Conservation (phyloP, 2,888 invertebrate species). For the Plebejus anna region DNA sequence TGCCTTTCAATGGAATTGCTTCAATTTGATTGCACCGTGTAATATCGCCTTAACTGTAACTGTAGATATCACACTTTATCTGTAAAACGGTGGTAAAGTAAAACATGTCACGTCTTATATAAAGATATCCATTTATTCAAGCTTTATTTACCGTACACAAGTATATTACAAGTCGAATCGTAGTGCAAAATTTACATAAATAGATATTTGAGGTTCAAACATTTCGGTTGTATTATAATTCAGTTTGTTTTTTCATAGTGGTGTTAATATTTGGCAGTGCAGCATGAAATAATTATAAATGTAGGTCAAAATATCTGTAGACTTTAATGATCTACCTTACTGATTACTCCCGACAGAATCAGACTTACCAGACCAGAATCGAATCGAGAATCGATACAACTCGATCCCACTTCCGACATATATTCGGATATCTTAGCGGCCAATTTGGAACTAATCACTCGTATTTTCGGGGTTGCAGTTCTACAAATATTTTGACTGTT, state of each 20-base stretch:
- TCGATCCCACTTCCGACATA: too few relatives aligned
- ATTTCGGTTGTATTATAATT: constrained; percentile 12
- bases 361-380: too few relatives aligned
- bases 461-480: too few relatives aligned
- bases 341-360: too few relatives aligned
- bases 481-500: not conserved
- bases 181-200: constrained; percentile 9
- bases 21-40: too few relatives aligned
- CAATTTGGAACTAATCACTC: too few relatives aligned
- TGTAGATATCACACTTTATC: too few relatives aligned
- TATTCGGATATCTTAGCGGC: too few relatives aligned
- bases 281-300: not conserved
- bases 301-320: not conserved
- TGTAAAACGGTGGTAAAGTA: not conserved
- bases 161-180: constrained; percentile 13
- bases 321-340: too few relatives aligned
- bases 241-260: not conserved
- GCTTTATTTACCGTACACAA: constrained; percentile 16
- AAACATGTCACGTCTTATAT: not conserved
- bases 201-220: not conserved
- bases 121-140: constrained; percentile 24
- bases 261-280: constrained; percentile 1
- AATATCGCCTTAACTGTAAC: too few relatives aligned
- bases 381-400: too few relatives aligned
- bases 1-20: too few relatives aligned